Percentiles rank a stretch among this genome's conserved stretches.
These are phyloP conservation scores for Haplotaxodon microlepis DNA, from an alignment of 2,113 vertebrate genomes.

Conservation along the genomic window DNA sequence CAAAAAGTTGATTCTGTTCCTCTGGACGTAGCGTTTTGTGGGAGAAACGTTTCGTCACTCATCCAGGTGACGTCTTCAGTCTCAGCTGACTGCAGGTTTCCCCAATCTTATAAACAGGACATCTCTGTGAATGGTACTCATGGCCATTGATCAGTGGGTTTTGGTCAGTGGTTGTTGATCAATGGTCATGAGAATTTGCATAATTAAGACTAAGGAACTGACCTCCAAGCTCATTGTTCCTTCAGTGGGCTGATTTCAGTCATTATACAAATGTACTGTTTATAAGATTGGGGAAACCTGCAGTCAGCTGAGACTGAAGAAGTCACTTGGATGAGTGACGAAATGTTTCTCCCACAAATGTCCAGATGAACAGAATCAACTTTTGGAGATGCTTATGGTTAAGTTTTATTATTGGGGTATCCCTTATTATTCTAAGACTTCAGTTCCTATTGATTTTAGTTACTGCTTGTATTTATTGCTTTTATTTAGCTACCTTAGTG, in stretches of 20 bases:
- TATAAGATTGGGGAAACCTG: too few relatives aligned
- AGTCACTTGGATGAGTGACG: background rate
- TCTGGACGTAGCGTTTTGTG: background rate
- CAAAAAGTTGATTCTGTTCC: background rate
- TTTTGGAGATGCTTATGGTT: background rate
- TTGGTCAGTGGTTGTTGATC: background rate
- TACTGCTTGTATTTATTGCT: too few relatives aligned
- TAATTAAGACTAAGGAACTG: accelerated
- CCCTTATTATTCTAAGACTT: too few relatives aligned
- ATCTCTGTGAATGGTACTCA: accelerated
- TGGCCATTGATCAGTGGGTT: accelerated
- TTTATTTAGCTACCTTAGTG: too few relatives aligned
- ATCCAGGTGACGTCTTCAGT: accelerated
- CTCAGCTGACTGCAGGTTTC: background rate
- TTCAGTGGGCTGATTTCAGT: too few relatives aligned
- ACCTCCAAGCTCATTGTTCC: background rate
- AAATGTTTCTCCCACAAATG: background rate
- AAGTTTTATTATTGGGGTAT: too few relatives aligned
- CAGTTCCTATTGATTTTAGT: too few relatives aligned
- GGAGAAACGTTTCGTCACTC: background rate
- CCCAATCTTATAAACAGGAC: accelerated
- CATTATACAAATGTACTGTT: too few relatives aligned
- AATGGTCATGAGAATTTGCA: background rate
- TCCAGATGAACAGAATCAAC: background rate
- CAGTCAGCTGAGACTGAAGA: background rate